Evolutionary conservation across 2,797 vertebrate genomes (phyloP), one percentile per base, ranked within the genome.

Genomic region (Tympanoctomys barrerae): DNA sequence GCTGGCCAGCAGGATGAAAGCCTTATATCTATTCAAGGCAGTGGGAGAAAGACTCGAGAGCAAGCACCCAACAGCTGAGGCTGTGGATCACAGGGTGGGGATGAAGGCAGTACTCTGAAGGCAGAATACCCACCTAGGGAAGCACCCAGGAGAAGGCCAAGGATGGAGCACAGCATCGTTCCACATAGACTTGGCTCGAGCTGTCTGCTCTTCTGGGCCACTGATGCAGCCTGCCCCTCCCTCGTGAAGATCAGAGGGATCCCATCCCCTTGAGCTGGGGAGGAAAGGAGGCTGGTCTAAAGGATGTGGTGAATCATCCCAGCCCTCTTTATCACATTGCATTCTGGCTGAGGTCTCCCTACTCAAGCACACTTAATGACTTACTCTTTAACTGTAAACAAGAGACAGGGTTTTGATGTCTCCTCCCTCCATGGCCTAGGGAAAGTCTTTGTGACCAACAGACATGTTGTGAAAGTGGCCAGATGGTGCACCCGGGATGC

Each of bases 121-220:
- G 16, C 28, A 62, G 16, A n/a, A 12, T 33, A 94, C 94, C 66
- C 57, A 90, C 96, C 97, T 7, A 96, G 78, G 59, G 91, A 70
- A 28, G 75, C 8, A 28, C 94, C 52, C 73, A 97, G 75, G 59
- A 98, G 96, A 77, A 97, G 79, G 14, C 73, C 82, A n/a, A 96
- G 68, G 66, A 93, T 59, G 49, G 18, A 81, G 82, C 64, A 66
- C n/a, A 81, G 26, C 97, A 97, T 96, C 12, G 24, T 82, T 49
- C 22, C 24, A 71, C 71, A 14, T 10, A 22, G 10, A 7, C n/a
- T 92, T 28, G 42, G 11, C 7, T 62, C 21, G 4, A 16, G 28
- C 24, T 49, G 52, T 70, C n/a, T 21, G 33, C 39, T 91, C 49
- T 9, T 90, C 81, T 42, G 39, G 14, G 61, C 62, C 86, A 49